Percentiles rank a stretch among this genome's conserved stretches.
Conservation (phyloP, 1,140 invertebrate species). For the Orchesella cincta region DNA sequence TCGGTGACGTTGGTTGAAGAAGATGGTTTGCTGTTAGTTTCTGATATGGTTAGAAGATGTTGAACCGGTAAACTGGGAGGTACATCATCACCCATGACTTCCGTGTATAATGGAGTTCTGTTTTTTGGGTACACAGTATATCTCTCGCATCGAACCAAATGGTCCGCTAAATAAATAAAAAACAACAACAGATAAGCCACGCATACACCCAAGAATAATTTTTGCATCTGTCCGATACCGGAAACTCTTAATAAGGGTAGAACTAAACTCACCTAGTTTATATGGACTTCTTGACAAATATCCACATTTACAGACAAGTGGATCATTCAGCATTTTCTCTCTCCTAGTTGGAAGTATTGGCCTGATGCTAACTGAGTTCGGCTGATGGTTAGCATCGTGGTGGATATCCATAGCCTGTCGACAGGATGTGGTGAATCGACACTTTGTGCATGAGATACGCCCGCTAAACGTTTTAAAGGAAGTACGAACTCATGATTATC, state of each 20-base stretch:
- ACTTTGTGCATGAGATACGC: conserved; percentile 70
- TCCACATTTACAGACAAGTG: conserved; percentile 74
- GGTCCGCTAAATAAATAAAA: conserved; percentile 62
- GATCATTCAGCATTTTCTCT: conserved; percentile 53
- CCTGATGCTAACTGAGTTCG: conserved; percentile 26
- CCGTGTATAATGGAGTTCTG: no score
- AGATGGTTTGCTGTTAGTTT: background rate
- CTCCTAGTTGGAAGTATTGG: conserved; percentile 35
- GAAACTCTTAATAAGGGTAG: conserved; percentile 24
- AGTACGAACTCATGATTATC: no score
- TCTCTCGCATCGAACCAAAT: conserved; percentile 57
- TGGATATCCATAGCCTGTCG: conserved; percentile 72
- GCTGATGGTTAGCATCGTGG: conserved; percentile 56
- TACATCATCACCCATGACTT: no score
- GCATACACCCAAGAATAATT: conserved; percentile 30
- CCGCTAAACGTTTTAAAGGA: conserved; percentile 65
- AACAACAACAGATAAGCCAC: background rate
- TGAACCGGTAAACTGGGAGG: no score
- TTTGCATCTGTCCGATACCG: no score
- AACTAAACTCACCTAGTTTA: conserved; percentile 52
- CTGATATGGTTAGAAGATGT: no score
- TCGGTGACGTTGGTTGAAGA: background rate
- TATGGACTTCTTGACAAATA: conserved; percentile 68
- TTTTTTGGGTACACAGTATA: conserved; percentile 23
- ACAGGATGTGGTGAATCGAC: conserved; percentile 74